Evolutionary conservation across 2,113 vertebrate genomes (phyloP), one percentile per base, ranked within the genome.

Genomic region (Scolopax mira): DNA sequence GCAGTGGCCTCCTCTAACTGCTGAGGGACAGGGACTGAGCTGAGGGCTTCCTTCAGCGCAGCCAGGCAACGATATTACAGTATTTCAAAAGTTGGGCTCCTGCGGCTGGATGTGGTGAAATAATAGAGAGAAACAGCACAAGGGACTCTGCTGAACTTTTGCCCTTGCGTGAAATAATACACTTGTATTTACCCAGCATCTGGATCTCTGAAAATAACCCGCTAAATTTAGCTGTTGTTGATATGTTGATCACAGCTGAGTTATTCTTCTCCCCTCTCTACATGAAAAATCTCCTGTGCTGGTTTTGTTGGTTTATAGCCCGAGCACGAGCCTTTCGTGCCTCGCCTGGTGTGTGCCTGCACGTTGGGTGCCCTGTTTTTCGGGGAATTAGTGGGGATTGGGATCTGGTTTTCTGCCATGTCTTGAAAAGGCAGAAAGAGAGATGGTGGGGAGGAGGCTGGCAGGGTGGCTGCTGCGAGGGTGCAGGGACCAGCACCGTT

Each of bases 211-310:
- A 75, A 91, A 96, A 96, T 96, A 97, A 77, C 92, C 72, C 0
- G 28, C 94, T 96, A 96, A 91, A 93, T 96, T 95, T 96, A 97
- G 94, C 90, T 89, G 89, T 83, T 91, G 86, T 95, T 93, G 95
- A 95, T 93, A 48, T 66, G 79, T 91, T 93, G 93, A 42, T 94
- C 95, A 91, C 95, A 95, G 91, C 94, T 96, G 95, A 96, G 89
- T 55, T 82, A 1, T 86, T 92, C 74, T 71, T 62, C 69, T 89
- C 51, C 73, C 85, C 69, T 82, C 74, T 87, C 33, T 15, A 1
- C 81, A 46, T 0, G 14, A 72, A 71, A 66, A 61, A 44, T 55
- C 52, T 37, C 33, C 23, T n/a, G 37, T 2, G 0, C 49, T 42
- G 69, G 11, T 42, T 74, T 33, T 51, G 23, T 28, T 44, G 77